These are phyloP conservation scores for Stenopsyche tienmushanensis DNA, from an alignment of 1,140 invertebrate species.

Conservation along the genomic window DNA sequence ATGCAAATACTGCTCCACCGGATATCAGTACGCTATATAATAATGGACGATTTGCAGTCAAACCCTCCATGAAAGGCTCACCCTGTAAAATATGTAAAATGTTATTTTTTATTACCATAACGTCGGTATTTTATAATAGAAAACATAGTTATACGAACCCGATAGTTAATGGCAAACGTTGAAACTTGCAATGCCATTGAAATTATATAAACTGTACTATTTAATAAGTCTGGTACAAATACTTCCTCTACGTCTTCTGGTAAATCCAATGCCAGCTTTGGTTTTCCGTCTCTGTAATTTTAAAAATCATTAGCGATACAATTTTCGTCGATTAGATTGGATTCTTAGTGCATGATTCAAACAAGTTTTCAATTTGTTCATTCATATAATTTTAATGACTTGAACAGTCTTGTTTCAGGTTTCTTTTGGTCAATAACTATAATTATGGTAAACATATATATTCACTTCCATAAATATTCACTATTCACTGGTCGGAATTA, in stretches of 20 bases:
- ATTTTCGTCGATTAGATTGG: conserved; percentile 5
- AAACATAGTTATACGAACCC: conserved; percentile 64
- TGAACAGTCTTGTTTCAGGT: no score
- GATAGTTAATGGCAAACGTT: conserved; percentile 98
- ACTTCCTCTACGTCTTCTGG: conserved; percentile 78
- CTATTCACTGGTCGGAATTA: no score
- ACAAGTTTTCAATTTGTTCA: conserved; percentile 10
- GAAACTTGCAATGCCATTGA: conserved; percentile 96
- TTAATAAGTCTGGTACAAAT: conserved; percentile 92
- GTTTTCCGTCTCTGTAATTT: conserved; percentile 56
- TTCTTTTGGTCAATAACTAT: no score
- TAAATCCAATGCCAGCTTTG: conserved; percentile 59
- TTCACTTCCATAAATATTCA: no score
- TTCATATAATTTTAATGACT: no score
- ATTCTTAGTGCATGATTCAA: conserved; percentile 20
- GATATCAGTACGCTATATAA: conserved; percentile 85
- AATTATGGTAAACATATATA: no score
- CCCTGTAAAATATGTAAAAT: conserved; percentile 64
- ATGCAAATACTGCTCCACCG: conserved; percentile 68
- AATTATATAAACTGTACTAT: conserved; percentile 98
- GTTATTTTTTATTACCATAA: neutral
- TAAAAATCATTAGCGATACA: no score
- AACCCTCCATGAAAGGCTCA: conserved; percentile 97
- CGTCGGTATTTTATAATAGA: no score
- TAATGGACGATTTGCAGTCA: conserved; percentile 88